Evolutionary conservation across 2,888 invertebrate genomes (phyloP), one percentile per base, ranked within the genome.

Genomic region (Bembecia ichneumoniformis): DNA sequence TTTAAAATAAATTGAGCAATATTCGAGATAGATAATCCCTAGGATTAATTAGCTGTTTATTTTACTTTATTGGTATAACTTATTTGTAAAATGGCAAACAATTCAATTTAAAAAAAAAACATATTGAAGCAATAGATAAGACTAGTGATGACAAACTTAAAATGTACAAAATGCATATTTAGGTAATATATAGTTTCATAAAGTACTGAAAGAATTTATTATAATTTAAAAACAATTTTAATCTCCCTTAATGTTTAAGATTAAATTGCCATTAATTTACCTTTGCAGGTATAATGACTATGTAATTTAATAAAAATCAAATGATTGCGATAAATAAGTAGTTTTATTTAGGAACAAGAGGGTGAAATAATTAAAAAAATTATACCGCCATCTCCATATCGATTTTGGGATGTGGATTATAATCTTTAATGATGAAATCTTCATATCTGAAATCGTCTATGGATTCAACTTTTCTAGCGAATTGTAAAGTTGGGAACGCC

Each of bases 311-410:
- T 55, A 55, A 52, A 60, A 64, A 49, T 46, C 63, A 64, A 66
- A 61, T 60, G 60, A 53, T 57, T 56, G 47, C 48, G 48, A 57
- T 49, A 51, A 55, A 56, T 40, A 14, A 40, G 28, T 28, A 28
- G 44, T 51, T 55, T 60, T 59, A 52, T 54, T 48, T 46, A 28
- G 28, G 28, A 40, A 40, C 11, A 46, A n/a, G 43, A 52, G 35
- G 17, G 46, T 40, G n/a, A 13, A n/a, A 40, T 13, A 40, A 40
- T 5, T 13, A 3, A 13, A 2, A 28, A 28, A n/a, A 13, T 89
- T 79, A 94, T 45, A 95, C 92, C 55, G 97, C 96, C 96, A 98
- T 97, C 68, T 93, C 90, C 98, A 98, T 97, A 51, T 91, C 89
- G 60, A 99, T 95, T 78, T 94, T 95, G 3, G 94, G 93, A 77